Evolutionary conservation across 2,888 invertebrate species (phyloP), one percentile per base, ranked within the genome.

Genomic region (Calameuta idolon): DNA sequence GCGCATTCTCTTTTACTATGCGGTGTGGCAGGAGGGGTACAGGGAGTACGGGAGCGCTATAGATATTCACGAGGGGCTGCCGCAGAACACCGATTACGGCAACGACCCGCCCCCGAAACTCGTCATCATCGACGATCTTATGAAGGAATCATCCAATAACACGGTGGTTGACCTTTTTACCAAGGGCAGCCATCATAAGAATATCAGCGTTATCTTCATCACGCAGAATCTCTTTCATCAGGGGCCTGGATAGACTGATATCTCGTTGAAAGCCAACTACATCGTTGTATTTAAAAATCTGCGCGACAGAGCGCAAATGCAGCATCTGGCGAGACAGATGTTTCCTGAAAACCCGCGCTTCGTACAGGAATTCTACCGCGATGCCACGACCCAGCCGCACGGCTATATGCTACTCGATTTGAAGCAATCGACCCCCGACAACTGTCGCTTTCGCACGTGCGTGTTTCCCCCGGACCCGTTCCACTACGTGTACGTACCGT

Each of bases 361-460:
- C 11, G 9, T 77, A 11, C 74, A 76, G 34, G 79, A 80, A 30
- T 80, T 81, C 2, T 82, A 82, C 79, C 75, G 75, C 69, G 81
- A 82, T 68, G 80, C 82, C 2, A 82, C 81, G 1, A 30, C 55
- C 0, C 33, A 37, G 1, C 83, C 82, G 4, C 81, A 83, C 76
- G 80, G 79, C 4, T 84, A 84, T 80, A 75, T 84, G 68, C 74
- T 83, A 1, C 69, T 83, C 9, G 81, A 85, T 76, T 75, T 83
- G 35, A 82, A 81, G 34, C 82, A 81, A 30, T 69, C 76, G 4
- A 83, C 82, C 2, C 30, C 76, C 1, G 81, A 82, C 33, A 69
- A 78, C n/a, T 77, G 77, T 30, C 33, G 81, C 0, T 76, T 81
- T n/a, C 75, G 81, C 12, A 77, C 77, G 0, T 31, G 75, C n/a